Evolutionary conservation across 2,888 invertebrate species (phyloP).

Genomic region (Scaptomyza tumidula): DNA sequence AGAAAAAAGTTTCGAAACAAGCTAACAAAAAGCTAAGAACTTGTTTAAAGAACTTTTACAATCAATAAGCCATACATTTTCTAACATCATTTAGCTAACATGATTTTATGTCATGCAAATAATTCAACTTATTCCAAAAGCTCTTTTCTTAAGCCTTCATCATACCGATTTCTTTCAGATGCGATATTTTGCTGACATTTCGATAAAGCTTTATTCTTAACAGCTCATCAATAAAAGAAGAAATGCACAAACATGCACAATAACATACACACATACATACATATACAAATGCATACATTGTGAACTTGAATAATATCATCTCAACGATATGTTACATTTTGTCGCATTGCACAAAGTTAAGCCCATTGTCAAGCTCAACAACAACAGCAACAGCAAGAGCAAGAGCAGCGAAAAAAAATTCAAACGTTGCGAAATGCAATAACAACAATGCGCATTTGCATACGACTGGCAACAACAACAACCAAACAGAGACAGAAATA

Average conservation of each 20-base stretch:
- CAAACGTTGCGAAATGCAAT: constrained; percentile 27
- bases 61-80: too few relatives aligned
- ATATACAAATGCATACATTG: neutral
- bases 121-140: neutral
- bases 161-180: neutral
- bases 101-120: too few relatives aligned
- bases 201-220: neutral
- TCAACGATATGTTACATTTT: neutral
- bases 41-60: too few relatives aligned
- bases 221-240: neutral
- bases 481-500: neutral
- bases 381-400: too few relatives aligned
- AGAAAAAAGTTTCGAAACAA: too few relatives aligned
- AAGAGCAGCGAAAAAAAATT: neutral
- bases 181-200: neutral
- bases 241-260: constrained; percentile 10
- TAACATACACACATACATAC: constrained; percentile 13
- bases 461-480: constrained; percentile 16
- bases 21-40: too few relatives aligned
- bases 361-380: neutral
- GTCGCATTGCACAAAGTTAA: constrained; percentile 1
- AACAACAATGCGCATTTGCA: constrained; percentile 28
- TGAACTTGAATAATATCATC: neutral
- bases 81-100: too few relatives aligned
- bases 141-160: too few relatives aligned